These are phyloP conservation scores for Eilema sororculum DNA, from an alignment of 2,888 invertebrate species.

Conservation along the genomic window DNA sequence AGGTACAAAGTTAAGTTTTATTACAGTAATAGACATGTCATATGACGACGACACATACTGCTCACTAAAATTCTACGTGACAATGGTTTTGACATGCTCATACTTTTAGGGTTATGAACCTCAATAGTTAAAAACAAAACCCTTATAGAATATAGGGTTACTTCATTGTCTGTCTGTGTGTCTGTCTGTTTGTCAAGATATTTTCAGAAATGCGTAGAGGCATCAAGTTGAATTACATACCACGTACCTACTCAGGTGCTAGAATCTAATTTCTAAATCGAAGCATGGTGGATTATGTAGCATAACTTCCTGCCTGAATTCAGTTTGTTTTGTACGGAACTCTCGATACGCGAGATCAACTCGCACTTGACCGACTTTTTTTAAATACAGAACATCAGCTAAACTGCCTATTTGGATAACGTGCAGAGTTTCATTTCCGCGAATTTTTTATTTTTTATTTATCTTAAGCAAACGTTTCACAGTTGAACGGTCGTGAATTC, in stretches of 20 bases:
- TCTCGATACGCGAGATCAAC: too few relatives aligned
- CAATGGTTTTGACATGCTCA: slow-evolving; percentile 13
- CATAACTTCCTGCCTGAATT: too few relatives aligned
- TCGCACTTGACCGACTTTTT: background rate
- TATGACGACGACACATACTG: background rate
- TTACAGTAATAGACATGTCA: background rate
- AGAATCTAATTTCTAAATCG: too few relatives aligned
- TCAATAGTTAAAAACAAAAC: too few relatives aligned
- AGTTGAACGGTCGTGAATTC: slow-evolving; percentile 30
- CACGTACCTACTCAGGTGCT: too few relatives aligned
- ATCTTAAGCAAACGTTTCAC: slow-evolving; percentile 37
- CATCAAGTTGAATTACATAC: too few relatives aligned
- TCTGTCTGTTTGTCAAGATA: too few relatives aligned
- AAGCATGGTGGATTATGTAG: too few relatives aligned
- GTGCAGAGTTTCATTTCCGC: slow-evolving; percentile 36
- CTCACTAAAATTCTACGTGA: slow-evolving; percentile 20
- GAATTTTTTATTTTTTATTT: slow-evolving; percentile 25
- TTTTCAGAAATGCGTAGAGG: too few relatives aligned
- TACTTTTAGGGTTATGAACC: background rate
- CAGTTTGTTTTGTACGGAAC: too few relatives aligned
- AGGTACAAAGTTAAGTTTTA: background rate
- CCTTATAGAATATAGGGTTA: too few relatives aligned
- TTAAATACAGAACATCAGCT: slow-evolving; percentile 16
- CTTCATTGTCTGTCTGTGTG: too few relatives aligned
- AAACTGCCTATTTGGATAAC: slow-evolving; percentile 31